A percentile compares a stretch with the other conserved stretches of the same genome.
phyloP scores from a whole-genome alignment of 2,797 vertebrate genomes.

The Malurus leucopterus region DNA sequence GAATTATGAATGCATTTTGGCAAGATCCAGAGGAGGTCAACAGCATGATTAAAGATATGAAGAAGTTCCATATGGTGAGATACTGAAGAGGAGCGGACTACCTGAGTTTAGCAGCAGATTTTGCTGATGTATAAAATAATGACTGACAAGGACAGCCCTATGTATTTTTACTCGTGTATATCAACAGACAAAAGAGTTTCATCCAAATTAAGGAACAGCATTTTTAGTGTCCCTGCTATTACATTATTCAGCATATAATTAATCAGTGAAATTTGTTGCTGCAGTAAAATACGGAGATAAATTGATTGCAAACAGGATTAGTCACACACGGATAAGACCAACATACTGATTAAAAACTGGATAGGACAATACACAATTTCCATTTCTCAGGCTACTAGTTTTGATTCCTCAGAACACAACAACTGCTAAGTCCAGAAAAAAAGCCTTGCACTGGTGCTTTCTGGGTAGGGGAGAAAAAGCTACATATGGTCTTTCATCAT shows the following conservation, averaged over 20 bases:
- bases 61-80: conserved; percentile 20
- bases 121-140: conserved; percentile 13
- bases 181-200: neutral
- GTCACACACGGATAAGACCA: neutral
- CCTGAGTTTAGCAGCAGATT: conserved; percentile 13
- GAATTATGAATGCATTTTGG: conserved; percentile 9
- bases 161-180: neutral
- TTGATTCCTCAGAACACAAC: neutral
- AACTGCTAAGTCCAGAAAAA: neutral
- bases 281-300: conserved; percentile 38
- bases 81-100: neutral
- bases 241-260: conserved; percentile 7
- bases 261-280: conserved; percentile 36
- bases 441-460: neutral
- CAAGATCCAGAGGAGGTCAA: conserved; percentile 17
- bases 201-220: neutral
- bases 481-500: neutral
- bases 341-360: neutral
- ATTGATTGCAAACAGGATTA: conserved; percentile 28
- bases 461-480: neutral
- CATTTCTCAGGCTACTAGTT: neutral
- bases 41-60: conserved; percentile 30
- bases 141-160: neutral
- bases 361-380: neutral
- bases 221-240: neutral